Evolutionary conservation across 2,797 vertebrate genomes (phyloP).

Genomic region (Danio aesculapii): DNA sequence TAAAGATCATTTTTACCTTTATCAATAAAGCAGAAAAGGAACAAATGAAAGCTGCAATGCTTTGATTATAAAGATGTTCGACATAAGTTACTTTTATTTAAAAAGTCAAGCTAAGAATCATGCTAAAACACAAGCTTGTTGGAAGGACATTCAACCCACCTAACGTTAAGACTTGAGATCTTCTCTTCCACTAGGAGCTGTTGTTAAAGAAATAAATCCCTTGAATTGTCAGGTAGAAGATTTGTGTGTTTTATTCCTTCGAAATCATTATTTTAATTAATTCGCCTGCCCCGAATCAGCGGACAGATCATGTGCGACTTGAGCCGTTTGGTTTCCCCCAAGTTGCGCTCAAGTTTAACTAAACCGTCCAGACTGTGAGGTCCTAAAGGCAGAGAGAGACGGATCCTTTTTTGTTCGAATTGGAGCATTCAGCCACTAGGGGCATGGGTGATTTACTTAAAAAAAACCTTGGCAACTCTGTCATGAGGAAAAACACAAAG

Average conservation of each 20-base stretch:
- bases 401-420: not conserved
- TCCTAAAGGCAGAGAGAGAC: conserved; percentile 57
- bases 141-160: conserved; percentile 54
- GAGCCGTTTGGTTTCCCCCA: conserved; percentile 46
- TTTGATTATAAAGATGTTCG: not conserved
- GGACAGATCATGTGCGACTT: conserved; percentile 67
- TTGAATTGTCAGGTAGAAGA: conserved; percentile 14
- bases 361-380: conserved; percentile 39
- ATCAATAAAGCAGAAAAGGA: not conserved
- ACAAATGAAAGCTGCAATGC: not conserved
- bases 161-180: conserved; percentile 37
- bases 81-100: not conserved
- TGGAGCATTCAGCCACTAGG: conserved; percentile 22
- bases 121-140: conserved; percentile 33
- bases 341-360: conserved; percentile 65
- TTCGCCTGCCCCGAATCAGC: conserved; percentile 29
- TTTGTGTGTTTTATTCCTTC: conserved; percentile 32
- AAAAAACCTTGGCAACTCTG: not conserved
- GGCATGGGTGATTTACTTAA: not conserved
- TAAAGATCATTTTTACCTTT: not conserved
- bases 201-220: conserved; percentile 42
- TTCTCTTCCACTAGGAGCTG: conserved; percentile 50
- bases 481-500: not conserved
- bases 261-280: conserved; percentile 53
- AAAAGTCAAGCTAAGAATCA: conserved; percentile 9